Percentiles rank a stretch among this genome's conserved stretches.
These are phyloP conservation scores for Trematomus loennbergii DNA, from an alignment of 2,113 vertebrate species.

Conservation along the genomic window DNA sequence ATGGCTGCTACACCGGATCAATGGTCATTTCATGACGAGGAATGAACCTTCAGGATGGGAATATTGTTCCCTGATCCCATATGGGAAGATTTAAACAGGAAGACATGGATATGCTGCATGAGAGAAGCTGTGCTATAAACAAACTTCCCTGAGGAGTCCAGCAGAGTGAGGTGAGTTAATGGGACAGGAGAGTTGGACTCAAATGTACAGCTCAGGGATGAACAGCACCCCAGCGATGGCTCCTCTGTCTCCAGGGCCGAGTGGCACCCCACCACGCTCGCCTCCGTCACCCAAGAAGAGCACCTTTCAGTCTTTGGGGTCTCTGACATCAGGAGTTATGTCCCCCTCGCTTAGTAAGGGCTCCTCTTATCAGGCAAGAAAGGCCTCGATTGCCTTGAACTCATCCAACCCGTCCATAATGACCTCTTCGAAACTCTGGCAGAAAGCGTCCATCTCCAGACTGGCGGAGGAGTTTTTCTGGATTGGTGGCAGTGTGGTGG, in stretches of 20 bases:
- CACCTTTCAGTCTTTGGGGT: conserved; percentile 64
- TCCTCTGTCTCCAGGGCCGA: conserved; percentile 66
- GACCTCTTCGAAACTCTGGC: conserved; percentile 82
- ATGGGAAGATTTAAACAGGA: conserved; percentile 28
- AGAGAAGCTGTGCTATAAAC: conserved; percentile 1
- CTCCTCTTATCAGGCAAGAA: conserved; percentile 29
- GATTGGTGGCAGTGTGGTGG: conserved; percentile 90
- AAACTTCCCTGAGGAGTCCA: conserved; percentile 20
- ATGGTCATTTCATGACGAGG: conserved; percentile 20
- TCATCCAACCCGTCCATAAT: conserved; percentile 67
- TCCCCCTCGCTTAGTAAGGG: conserved; percentile 43
- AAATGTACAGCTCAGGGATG: conserved; percentile 72
- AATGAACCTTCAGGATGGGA: conserved; percentile 34
- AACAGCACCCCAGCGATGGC: conserved; percentile 69
- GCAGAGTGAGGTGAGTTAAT: conserved; percentile 47
- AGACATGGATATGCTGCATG: conserved; percentile 28
- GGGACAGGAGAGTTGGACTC: conserved; percentile 56
- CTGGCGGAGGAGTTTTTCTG: conserved; percentile 92
- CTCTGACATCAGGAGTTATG: conserved; percentile 65
- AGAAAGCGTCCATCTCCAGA: conserved; percentile 85
- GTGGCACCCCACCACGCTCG: conserved; percentile 44
- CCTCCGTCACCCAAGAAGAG: conserved; percentile 64
- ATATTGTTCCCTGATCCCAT: conserved; percentile 15
- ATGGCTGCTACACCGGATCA: conserved; percentile 21
- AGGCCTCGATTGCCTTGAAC: conserved; percentile 29